Base-by-base conservation (phyloP, 1,140 invertebrate species). In the Ceratoteleas bidentatus region DNA sequence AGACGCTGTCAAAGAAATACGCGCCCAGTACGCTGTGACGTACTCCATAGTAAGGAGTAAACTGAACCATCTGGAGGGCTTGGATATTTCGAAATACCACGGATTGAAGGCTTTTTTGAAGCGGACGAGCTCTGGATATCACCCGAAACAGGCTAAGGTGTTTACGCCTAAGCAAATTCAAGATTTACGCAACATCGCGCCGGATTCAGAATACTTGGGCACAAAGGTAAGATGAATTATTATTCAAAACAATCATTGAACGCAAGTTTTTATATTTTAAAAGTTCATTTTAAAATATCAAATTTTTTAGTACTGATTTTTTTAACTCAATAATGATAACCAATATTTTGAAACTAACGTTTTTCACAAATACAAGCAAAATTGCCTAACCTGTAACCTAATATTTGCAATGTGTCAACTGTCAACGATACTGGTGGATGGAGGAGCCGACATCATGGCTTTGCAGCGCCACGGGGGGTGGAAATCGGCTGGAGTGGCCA, bases 1-100 rank as follows among this genome's bases (percentile, higher is more conserved):
- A 58, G n/a, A 36, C 65, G 0, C 6, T 24, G 24, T 24, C 62
- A 3, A 9, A 61, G 61, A 76, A 60, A 5, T 76, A 76, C 15
- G 54, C 24, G 10, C 73, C 73, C 6, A 66, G n/a, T 52, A 76
- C 73, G 7, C 4, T 76, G 14, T 76, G 73, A 68, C 60, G 38
- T 76, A 75, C 40, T 75, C 61, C 0, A 75, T 75, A 61, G 32
- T 76, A 10, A 56, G 13, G 13, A 53, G 14, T 10, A 60, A 60
- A 68, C 11, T 76, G 24, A 7, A 66, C n/a, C 62, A 76, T 13
- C 6, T 7, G 45, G 62, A 52, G 45, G n/a, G 66, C n/a, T 11
- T 57, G 34, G 62, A 76, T 13, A 76, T 76, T 13, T 33, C 14
- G 14, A 52, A 61, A 54, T 76, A 76, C 15, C n/a, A 1, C 33